Evolutionary conservation across 2,113 vertebrate genomes (phyloP), one percentile per base, ranked within the genome.

Genomic region (Rattus rattus): DNA sequence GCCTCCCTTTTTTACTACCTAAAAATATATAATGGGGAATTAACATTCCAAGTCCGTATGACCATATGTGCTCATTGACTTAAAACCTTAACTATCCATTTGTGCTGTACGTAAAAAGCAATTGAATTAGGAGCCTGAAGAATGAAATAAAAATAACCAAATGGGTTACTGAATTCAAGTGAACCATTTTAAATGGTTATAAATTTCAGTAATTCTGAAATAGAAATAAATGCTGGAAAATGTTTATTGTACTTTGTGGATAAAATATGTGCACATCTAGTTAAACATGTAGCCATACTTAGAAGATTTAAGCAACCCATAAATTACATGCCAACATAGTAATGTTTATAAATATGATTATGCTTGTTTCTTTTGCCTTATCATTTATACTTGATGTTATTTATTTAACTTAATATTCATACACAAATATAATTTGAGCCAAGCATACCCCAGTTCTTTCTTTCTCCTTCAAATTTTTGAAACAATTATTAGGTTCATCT

Each of bases 111-210:
- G 3, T 52, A 33, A 81, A 72, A 61, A 5, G 24, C 49, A 87
- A 77, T 77, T 52, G 83, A 69, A 47, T 63, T 43, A 69, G 92
- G 87, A 92, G 47, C 20, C 61, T 75, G 26, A 30, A 81, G 49
- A 67, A 54, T 61, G 54, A 92, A 90, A 81, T 80, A 93, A 92
- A 94, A 95, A 80, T 39, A 88, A 24, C 13, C 54, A 79, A 85
- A 2, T 79, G 3, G 7, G 30, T 75, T 52, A 43, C 43, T 43
- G 43, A 43, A 65, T 86, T 47, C 28, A 36, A 39, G 5, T 36
- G 63, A 83, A 88, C 54, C 30, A n/a, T 80, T 81, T 33, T 52
- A 94, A 61, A 33, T 76, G 36, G 12, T 73, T n/a, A 70, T 90
- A 59, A 79, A 65, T 92, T 75, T 95, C 14, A 86, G 33, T 87